A percentile compares a stretch with the other conserved stretches of the same genome.
phyloP scores from a whole-genome alignment of 2,797 vertebrate species.

The Dicrostonyx torquatus region DNA sequence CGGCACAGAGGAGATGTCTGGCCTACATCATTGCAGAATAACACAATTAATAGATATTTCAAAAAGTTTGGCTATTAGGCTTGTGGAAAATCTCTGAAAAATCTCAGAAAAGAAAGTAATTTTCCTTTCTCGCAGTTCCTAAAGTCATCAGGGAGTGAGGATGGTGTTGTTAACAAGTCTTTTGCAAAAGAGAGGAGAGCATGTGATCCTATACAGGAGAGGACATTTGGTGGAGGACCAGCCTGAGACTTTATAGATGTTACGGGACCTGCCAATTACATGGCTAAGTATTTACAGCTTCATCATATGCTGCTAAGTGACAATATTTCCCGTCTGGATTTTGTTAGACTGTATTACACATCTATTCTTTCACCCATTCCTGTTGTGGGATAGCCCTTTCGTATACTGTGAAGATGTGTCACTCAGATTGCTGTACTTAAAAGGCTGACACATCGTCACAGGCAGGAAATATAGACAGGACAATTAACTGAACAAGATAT shows the following conservation, averaged over 20 bases:
- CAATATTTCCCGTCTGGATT: not conserved
- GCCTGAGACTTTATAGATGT: not conserved
- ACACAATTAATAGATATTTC: conserved; percentile 5
- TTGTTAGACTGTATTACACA: not conserved
- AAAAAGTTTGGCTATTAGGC: not conserved
- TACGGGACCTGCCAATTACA: not conserved
- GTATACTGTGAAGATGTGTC: too few relatives aligned
- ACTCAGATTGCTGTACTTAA: too few relatives aligned
- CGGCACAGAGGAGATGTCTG: not conserved
- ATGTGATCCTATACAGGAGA: not conserved
- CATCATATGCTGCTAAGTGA: not conserved
- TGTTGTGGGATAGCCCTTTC: too few relatives aligned
- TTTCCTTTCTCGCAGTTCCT: conserved; percentile 17
- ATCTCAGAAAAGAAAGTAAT: not conserved
- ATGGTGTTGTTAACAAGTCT: not conserved
- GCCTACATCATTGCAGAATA: not conserved
- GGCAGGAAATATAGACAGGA: too few relatives aligned
- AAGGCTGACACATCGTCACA: too few relatives aligned
- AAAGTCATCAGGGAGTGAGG: not conserved
- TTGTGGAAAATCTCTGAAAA: not conserved
- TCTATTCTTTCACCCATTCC: not conserved
- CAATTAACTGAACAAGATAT: too few relatives aligned
- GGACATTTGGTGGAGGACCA: not conserved
- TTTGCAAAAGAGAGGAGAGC: not conserved
- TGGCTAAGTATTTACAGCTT: not conserved